phyloP scores from a whole-genome alignment of 2,797 vertebrate genomes.

The Crotalus adamanteus region DNA sequence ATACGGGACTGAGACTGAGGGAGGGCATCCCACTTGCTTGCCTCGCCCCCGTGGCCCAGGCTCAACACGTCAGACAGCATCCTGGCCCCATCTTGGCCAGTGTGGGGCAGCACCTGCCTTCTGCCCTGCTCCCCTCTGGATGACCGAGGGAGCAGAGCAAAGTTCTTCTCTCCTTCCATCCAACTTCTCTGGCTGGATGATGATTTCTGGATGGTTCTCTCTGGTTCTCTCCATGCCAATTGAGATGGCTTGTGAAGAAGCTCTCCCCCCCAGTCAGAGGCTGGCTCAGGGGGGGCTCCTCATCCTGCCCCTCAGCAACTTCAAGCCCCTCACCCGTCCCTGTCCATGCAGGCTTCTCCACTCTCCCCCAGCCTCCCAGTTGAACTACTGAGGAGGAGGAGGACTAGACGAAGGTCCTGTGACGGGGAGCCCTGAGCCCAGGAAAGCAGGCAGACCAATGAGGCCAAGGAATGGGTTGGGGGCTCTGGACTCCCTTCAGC shows the following conservation, averaged over 20 bases:
- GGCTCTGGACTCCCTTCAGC: not conserved
- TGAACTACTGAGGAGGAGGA: not conserved
- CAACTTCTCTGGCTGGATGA: not conserved
- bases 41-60: too few species aligned
- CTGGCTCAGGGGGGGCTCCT: rapidly evolving
- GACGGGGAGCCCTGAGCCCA: not conserved
- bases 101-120: not conserved
- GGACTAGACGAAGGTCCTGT: constrained; percentile 25
- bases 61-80: not conserved
- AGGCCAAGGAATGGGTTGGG: constrained; percentile 15
- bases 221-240: not conserved
- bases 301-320: rapidly evolving
- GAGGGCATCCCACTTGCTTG: not conserved
- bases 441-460: not conserved
- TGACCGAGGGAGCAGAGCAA: not conserved
- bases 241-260: not conserved
- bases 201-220: not conserved
- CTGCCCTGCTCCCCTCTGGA: not conserved
- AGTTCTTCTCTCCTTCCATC: not conserved
- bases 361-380: rapidly evolving
- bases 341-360: not conserved
- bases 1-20: not conserved
- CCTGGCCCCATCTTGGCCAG: not conserved
- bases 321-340: too few species aligned
- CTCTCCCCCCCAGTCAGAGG: not conserved